Base-by-base conservation (phyloP, 2,888 invertebrate species). In the Aleiodes testaceus region DNA sequence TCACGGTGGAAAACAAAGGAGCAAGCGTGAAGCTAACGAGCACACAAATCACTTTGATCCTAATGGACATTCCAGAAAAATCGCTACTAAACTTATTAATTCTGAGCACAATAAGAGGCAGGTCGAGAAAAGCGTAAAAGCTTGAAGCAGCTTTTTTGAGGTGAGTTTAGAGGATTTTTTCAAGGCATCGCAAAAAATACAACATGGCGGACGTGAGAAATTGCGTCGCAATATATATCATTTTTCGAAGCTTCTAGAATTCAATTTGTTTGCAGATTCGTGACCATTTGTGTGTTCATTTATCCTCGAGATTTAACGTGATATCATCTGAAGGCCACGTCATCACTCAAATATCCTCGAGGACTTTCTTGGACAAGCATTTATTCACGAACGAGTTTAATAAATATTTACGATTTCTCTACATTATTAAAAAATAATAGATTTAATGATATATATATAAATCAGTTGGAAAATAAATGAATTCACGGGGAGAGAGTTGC, bases 21-120 rank as follows among this genome's bases (percentile, higher is more conserved):
- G 93, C 73, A 97, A 97, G 90, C 94, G 93, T 87, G 97, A 97
- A 89, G 95, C 93, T 53, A 92, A 90, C 84, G 93, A 93, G 79
- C 95, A 97, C 88, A 96, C 96, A 50, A 97, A 97, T 88, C 96
- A 96, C 88, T 92, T 92, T 88, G 97, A 97, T 88, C 97, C 97
- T 74, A 93, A 92, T 84, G 97, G 97, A 79, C 97, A 98, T 91
- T 95, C 95, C 66, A 93, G 97, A 88, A 98, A 98, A 90, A 93
- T 96, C 85, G 90, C 93, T 44, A 94, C 94, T 71, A 97, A 97
- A 88, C 87, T 96, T 77, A 91, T 92, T 87, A 97, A 97, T 87
- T 93, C 95, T 42, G 94, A 96, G 87, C 92, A 91, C 80, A 95
- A 96, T 87, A 94, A 93, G 87, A 94, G 94, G 82, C 84, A 87